Evolutionary conservation across 92 coral and sea anemone species (phyloP), one percentile per base, ranked within the genome.

Genomic region (Plumapathes pennacea): DNA sequence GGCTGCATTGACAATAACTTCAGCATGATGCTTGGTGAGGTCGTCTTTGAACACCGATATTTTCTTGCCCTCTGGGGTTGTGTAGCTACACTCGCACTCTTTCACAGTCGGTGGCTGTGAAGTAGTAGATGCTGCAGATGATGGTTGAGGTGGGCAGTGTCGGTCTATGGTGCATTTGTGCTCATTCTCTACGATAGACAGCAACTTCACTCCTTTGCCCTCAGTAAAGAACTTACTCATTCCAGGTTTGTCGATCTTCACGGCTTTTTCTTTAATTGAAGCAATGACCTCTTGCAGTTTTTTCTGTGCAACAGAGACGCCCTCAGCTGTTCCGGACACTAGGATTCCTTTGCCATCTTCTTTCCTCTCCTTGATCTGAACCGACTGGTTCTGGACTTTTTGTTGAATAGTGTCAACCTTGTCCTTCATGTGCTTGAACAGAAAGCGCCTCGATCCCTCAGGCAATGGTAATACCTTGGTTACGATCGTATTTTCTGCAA

Each of bases 1-100:
- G 20, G 95, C 85, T 39, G 85, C 85, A 25, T 76, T 88, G n/a
- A 88, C 96, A 38, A 88, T 83, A 10, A 74, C 83, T 23, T 88
- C 90, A 13, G 62, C 76, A 18, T 33, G 36, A 9, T 80, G 82
- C 32, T 83, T 57, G 13, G 90, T 83, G 36, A 88, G 68, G 57
- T 77, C 78, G 25, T 83, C 96, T 52, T 78, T 66, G 38, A 47
- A 67, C 4, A 85, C 72, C 4, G 44, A 12, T 30, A 84, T 51
- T 10, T 15, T 84, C 51, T 78, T 71, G 10, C 68, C 60, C 4
- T 60, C 65, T 28, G 66, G 53, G 24, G 81, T 45, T 13, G 46
- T 42, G 43, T 51, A 53, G 15, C 57, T 54, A 23, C 59, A 63
- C 38, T 45, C 27, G 5, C 32, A 12, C 33, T 62, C 46, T 46